Percentiles rank a stretch among this genome's conserved stretches.
phyloP scores from a whole-genome alignment of 2,113 vertebrate species.

The Eulemur rufifrons region DNA sequence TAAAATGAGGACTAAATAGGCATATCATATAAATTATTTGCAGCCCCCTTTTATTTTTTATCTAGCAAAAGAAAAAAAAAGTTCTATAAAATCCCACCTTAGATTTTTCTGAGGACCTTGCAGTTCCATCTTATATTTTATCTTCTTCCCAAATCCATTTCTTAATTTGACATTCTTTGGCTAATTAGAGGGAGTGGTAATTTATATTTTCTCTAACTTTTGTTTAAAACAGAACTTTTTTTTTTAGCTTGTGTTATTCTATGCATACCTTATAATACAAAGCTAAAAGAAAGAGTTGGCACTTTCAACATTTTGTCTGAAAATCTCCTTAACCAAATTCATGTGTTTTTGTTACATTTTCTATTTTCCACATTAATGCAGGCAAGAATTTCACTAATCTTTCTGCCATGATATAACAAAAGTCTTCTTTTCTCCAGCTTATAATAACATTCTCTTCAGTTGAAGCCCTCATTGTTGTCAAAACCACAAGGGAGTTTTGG shows the following conservation, averaged over 20 bases:
- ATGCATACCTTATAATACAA: background rate
- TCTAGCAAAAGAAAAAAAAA: background rate
- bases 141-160: background rate
- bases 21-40: background rate
- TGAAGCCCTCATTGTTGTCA: background rate
- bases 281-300: background rate
- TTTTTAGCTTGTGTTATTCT: background rate
- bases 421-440: background rate
- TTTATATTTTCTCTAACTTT: background rate
- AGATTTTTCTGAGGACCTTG: background rate
- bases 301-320: background rate
- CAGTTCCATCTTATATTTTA: background rate
- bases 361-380: background rate
- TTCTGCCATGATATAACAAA: background rate
- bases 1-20: background rate
- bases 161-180: background rate
- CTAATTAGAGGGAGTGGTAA: background rate
- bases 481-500: too few relatives aligned
- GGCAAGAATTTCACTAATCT: background rate
- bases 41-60: background rate
- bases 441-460: background rate
- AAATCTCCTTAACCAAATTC: background rate
- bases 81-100: background rate
- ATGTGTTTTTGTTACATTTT: background rate
- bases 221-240: background rate